Percentiles rank a stretch among this genome's conserved stretches.
Conservation (phyloP, 2,797 vertebrate species). For the Sarcoramphus papa region DNA sequence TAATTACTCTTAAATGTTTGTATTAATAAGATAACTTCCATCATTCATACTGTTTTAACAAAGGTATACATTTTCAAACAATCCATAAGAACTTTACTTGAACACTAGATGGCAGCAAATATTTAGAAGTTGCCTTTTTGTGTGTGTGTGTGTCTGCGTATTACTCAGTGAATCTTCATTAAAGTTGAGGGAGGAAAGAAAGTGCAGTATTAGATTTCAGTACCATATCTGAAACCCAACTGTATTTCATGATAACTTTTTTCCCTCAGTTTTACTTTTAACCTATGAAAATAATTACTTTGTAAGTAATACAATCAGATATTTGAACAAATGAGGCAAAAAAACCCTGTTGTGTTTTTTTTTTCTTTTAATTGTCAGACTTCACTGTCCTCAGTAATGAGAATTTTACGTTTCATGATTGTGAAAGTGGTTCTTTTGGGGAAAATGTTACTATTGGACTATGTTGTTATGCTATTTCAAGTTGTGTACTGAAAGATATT, state of each 20-base stretch:
- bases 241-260: not conserved
- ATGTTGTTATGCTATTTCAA: not conserved
- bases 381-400: not conserved
- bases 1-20: not conserved
- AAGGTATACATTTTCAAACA: not conserved
- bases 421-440: not conserved
- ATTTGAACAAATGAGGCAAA: not conserved
- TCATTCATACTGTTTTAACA: not conserved
- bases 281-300: not conserved
- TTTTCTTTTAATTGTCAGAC: not conserved
- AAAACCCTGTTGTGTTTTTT: not conserved
- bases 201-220: not conserved
- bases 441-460: not conserved
- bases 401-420: not conserved
- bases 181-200: not conserved
- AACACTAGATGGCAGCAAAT: conserved; percentile 73
- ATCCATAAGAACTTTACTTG: not conserved
- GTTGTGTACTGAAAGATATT: not conserved
- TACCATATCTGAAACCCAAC: not conserved
- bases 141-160: not conserved
- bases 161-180: conserved; percentile 33
- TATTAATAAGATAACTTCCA: not conserved
- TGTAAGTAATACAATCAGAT: not conserved
- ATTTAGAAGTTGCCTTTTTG: conserved; percentile 25
- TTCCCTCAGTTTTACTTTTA: not conserved